phyloP scores from a whole-genome alignment of 2,113 vertebrate genomes.

The Dipodomys spectabilis region DNA sequence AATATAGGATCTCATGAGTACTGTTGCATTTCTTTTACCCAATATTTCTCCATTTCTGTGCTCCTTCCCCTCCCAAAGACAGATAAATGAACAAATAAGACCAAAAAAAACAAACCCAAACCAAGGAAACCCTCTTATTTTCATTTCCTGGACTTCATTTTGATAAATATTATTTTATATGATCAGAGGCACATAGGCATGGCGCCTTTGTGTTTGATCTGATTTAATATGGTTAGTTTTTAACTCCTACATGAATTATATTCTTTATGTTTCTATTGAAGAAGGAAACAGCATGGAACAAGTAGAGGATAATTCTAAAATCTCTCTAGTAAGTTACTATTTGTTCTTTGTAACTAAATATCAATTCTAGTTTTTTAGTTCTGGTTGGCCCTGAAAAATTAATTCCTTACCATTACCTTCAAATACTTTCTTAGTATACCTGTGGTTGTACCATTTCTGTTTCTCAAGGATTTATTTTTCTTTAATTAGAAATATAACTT shows the following conservation, averaged over 20 bases:
- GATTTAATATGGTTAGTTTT: conserved; percentile 34
- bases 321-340: background rate
- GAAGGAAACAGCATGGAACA: background rate
- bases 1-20: too few species aligned
- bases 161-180: too few species aligned
- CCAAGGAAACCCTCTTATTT: too few species aligned
- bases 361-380: background rate
- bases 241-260: background rate
- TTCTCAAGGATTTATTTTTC: background rate
- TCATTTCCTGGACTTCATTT: too few species aligned
- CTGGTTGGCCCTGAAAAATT: conserved; percentile 37
- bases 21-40: too few species aligned
- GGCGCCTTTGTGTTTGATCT: background rate
- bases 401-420: conserved; percentile 6
- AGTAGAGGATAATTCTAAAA: conserved; percentile 46
- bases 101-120: too few species aligned
- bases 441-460: background rate
- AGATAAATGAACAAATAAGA: too few species aligned
- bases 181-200: too few species aligned
- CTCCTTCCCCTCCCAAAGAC: too few species aligned
- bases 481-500: conserved; percentile 46
- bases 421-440: background rate
- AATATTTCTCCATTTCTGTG: too few species aligned
- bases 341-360: conserved; percentile 17
- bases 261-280: conserved; percentile 35